These are phyloP conservation scores for Rhamphomyia laevipes DNA, from an alignment of 2,888 invertebrate genomes.

Conservation along the genomic window DNA sequence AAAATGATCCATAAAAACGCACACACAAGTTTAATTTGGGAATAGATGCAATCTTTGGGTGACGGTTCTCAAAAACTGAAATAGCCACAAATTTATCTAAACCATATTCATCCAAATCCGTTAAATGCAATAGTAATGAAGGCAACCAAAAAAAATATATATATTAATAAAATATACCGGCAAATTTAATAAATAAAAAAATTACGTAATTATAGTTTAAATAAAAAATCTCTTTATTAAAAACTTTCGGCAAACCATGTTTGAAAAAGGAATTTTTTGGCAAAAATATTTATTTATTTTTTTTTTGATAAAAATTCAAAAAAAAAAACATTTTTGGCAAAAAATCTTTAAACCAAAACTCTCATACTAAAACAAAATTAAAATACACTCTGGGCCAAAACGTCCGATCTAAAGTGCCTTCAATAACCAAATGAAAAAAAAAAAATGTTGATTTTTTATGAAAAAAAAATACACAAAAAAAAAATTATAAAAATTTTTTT, in stretches of 20 bases:
- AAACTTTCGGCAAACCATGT: too few species aligned
- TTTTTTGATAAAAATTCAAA: constrained; percentile 14
- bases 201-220: background rate
- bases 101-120: constrained; percentile 55
- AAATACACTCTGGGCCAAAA: constrained; percentile 66
- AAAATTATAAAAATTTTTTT: constrained; percentile 60
- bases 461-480: constrained; percentile 59
- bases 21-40: constrained; percentile 15
- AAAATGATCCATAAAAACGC: background rate
- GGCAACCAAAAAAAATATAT: constrained; percentile 47
- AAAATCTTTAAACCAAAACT: constrained; percentile 22
- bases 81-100: constrained; percentile 47
- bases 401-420: constrained; percentile 94
- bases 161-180: background rate
- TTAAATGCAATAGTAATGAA: constrained; percentile 65
- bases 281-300: constrained; percentile 5
- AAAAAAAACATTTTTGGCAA: constrained; percentile 15
- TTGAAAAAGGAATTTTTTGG: background rate
- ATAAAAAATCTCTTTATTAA: too few species aligned
- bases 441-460: constrained; percentile 71
- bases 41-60: constrained; percentile 22
- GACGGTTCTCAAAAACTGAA: constrained; percentile 57
- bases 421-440: constrained; percentile 38
- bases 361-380: constrained; percentile 10
- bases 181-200: constrained; percentile 14